phyloP scores from a whole-genome alignment of 2,113 vertebrate species.

The Cryptotis parvus region DNA sequence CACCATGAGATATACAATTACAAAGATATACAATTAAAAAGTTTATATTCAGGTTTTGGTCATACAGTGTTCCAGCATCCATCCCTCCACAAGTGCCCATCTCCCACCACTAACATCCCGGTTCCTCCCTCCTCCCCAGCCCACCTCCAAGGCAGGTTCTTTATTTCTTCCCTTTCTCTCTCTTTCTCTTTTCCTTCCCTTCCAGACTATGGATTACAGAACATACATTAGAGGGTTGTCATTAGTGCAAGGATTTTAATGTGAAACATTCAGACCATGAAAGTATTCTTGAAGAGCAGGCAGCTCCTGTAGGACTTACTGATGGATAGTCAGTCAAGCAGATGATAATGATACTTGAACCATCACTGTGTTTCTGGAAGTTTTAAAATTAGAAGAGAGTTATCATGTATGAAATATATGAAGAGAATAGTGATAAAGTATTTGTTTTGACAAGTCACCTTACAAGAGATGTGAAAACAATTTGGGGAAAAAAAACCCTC shows the following conservation, averaged over 20 bases:
- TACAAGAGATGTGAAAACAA: not conserved
- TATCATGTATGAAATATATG: not conserved
- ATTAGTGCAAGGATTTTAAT: not conserved
- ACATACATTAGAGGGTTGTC: no score
- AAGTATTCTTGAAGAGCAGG: not conserved
- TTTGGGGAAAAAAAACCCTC: not conserved
- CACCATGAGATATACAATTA: no score
- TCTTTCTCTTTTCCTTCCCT: no score
- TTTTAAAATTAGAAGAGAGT: constrained; percentile 40
- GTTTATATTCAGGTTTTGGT: no score
- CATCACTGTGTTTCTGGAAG: constrained; percentile 47
- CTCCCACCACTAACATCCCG: no score
- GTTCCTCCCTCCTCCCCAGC: no score
- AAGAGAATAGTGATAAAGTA: not conserved
- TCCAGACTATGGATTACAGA: no score
- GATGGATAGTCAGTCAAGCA: not conserved
- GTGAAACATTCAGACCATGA: not conserved
- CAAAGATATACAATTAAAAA: no score
- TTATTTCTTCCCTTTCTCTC: no score
- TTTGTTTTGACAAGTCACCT: constrained; percentile 37
- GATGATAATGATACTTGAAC: not conserved
- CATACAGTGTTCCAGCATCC: no score
- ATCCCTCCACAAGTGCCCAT: no score
- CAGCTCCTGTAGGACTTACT: not conserved
- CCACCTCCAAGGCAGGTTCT: no score